These are phyloP conservation scores for Malacoraja senta DNA, from an alignment of 2,797 vertebrate genomes.

Conservation along the genomic window DNA sequence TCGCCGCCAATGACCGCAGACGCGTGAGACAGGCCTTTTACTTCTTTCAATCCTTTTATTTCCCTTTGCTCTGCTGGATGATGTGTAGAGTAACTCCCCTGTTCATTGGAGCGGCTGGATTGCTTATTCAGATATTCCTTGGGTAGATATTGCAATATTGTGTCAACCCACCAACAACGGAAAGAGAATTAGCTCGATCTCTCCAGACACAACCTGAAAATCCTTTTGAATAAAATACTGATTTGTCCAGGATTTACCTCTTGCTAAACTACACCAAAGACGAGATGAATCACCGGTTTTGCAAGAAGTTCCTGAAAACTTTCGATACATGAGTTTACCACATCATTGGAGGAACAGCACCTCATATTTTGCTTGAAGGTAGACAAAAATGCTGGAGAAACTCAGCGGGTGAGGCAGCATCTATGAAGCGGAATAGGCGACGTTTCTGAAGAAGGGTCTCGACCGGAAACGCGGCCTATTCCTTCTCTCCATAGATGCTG, in stretches of 20 bases:
- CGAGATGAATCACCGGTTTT: not conserved
- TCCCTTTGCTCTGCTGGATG: not conserved
- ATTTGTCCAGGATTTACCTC: not conserved
- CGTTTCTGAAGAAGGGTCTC: no score
- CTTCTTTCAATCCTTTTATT: not conserved
- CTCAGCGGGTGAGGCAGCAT: no score
- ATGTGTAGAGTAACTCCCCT: not conserved
- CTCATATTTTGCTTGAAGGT: no score
- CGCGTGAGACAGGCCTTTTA: no score
- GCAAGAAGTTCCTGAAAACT: not conserved
- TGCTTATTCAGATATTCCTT: not conserved
- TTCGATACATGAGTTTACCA: not conserved
- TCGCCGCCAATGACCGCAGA: no score
- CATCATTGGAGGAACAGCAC: no score
- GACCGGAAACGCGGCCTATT: no score
- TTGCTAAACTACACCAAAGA: not conserved
- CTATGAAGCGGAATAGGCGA: no score
- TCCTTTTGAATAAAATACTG: not conserved
- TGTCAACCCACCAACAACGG: not conserved
- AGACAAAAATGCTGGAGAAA: no score
- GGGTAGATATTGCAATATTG: no score
- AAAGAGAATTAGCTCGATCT: not conserved
- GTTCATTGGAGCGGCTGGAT: not conserved
- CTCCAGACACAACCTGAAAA: not conserved
- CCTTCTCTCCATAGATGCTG: no score